Conservation (phyloP, 2,888 invertebrate species). For the Lamellibrachia satsuma region DNA sequence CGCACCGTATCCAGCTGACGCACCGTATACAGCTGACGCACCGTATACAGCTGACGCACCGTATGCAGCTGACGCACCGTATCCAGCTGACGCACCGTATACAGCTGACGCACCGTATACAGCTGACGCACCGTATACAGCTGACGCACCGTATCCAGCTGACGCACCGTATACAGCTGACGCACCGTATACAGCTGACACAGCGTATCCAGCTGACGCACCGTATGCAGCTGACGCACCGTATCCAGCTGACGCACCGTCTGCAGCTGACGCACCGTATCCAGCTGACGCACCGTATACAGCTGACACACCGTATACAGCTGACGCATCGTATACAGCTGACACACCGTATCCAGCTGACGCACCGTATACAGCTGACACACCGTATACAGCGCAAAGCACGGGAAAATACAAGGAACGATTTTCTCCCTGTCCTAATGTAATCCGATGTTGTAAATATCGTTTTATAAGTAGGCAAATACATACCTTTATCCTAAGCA, state of each 20-base stretch:
- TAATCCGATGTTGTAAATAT: background rate
- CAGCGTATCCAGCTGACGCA: background rate
- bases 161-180: background rate
- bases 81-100: background rate
- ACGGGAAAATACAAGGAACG: background rate
- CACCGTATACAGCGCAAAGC: no score
- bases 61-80: background rate
- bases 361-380: background rate
- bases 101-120: no score
- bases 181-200: no score
- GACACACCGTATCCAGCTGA: background rate
- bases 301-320: no score
- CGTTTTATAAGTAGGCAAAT: background rate
- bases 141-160: background rate
- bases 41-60: background rate
- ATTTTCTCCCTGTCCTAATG: background rate
- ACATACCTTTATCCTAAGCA: no score
- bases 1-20: background rate
- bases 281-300: background rate
- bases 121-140: background rate
- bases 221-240: no score
- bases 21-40: no score
- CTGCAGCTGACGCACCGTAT: no score
- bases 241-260: background rate
- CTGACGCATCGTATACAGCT: background rate